Base-by-base conservation (phyloP, 2,797 vertebrate genomes). In the Helicolenus hilgendorfi region DNA sequence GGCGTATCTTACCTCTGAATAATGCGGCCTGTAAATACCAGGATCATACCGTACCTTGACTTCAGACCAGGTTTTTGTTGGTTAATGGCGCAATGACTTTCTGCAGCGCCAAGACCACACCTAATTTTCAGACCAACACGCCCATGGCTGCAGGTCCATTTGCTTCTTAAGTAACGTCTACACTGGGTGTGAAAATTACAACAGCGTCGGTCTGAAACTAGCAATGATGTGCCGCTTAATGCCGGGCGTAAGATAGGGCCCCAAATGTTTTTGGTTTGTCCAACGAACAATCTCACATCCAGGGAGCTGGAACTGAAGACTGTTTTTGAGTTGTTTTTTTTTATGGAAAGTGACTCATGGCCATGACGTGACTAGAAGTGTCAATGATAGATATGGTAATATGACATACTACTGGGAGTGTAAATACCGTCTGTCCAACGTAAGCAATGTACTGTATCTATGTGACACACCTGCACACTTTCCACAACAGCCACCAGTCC, bases 381-480 rank as follows among this genome's bases (percentile, higher is more conserved):
- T 8, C 1, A 22, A 27, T 29, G 7, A 41, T 15, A 58, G 55
- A 15, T n/a, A 22, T 2, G 18, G 15, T 20, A 20, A 20, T 7
- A 27, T 27, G 35, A 41, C 68, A 33, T 13, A 59, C 6, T n/a
- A 2, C 2, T 56, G 13, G 33, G 7, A 31, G 5, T 71, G 14
- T 29, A 69, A 26, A 22, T 4, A 29, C 18, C 14, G 11, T 41
- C 22, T 45, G n/a, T 67, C 36, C 11, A 62, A 55, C 56, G 59
- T 29, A 45, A 65, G 20, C 26, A 36, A 55, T 68, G 7, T 53
- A 4, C 63, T 69, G 14, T 31, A 59, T 73, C 69, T 63, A 35
- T 64, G 26, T 22, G 49, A 41, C 27, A 85, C 82, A 79, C 29
- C 26, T 72, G 80, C 69, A 62, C 62, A 36, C 11, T 27, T 45